Percentiles rank a stretch among this genome's conserved stretches.
Evolutionary conservation across 1,140 invertebrate species (phyloP).

Genomic region (Idris sp.): DNA sequence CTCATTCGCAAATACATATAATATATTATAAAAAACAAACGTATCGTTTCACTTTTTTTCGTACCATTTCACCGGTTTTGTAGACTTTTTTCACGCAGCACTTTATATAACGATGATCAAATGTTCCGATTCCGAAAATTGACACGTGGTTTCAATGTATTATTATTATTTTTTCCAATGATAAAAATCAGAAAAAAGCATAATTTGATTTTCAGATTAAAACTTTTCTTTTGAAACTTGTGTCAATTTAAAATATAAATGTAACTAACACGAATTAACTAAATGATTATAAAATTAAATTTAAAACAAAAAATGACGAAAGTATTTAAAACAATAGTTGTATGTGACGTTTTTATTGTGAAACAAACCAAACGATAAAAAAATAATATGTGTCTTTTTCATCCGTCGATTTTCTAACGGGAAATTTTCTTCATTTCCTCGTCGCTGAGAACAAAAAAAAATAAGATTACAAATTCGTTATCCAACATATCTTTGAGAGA

Average conservation of each 20-base stretch:
- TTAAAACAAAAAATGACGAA: slow-evolving; percentile 42
- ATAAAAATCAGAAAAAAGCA: no score
- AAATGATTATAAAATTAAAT: slow-evolving; percentile 23
- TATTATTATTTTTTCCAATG: no score
- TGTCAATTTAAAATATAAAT: slow-evolving; percentile 29
- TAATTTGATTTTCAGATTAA: no score
- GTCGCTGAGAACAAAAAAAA: slow-evolving; percentile 23
- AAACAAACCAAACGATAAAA: slow-evolving; percentile 44
- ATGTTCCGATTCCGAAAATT: slow-evolving; percentile 31
- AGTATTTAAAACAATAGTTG: slow-evolving; percentile 55
- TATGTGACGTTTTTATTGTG: slow-evolving; percentile 47
- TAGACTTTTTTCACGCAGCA: slow-evolving; percentile 41
- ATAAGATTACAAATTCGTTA: slow-evolving; percentile 12
- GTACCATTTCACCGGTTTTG: slow-evolving; percentile 38
- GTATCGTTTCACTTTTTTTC: slow-evolving; percentile 41
- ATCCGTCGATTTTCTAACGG: slow-evolving; percentile 61
- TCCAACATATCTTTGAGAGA: slow-evolving; percentile 42
- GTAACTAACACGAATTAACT: slow-evolving; percentile 58
- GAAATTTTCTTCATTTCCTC: slow-evolving; percentile 55
- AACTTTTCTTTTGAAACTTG: no score
- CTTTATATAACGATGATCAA: slow-evolving; percentile 29
- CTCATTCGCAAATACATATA: slow-evolving; percentile 38
- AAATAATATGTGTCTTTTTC: slow-evolving; percentile 61
- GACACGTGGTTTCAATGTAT: no score
- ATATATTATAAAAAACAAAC: no score